Percentiles rank a stretch among this genome's conserved stretches.
phyloP scores from a whole-genome alignment of 2,888 invertebrate genomes.

The Gonocerus acuteangulatus region DNA sequence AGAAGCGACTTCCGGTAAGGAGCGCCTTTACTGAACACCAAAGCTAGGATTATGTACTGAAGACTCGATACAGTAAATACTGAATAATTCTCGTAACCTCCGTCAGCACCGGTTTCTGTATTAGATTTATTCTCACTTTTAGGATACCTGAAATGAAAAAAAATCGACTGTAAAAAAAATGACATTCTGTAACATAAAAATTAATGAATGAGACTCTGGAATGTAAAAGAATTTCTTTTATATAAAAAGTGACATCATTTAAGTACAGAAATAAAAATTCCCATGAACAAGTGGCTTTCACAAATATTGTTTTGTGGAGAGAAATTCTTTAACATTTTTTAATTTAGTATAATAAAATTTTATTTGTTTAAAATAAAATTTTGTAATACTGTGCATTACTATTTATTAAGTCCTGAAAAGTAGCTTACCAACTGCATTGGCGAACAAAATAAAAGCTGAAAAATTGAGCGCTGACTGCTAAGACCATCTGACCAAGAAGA shows the following conservation, averaged over 20 bases:
- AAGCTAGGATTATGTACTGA: conserved; percentile 82
- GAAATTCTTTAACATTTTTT: too few relatives aligned
- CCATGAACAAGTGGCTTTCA: too few relatives aligned
- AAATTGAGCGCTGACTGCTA: conserved; percentile 63
- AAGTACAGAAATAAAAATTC: too few relatives aligned
- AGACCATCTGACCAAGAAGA: conserved; percentile 60
- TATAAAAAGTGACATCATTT: too few relatives aligned
- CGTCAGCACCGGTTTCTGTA: neutral
- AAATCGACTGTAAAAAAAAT: neutral
- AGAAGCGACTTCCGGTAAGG: conserved; percentile 79
- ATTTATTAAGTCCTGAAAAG: too few relatives aligned
- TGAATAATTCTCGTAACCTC: conserved; percentile 76
- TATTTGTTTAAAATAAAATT: too few relatives aligned
- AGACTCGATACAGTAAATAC: conserved; percentile 80
- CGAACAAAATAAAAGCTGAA: conserved; percentile 49
- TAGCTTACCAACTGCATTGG: conserved; percentile 13
- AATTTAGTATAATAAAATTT: too few relatives aligned
- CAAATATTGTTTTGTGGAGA: too few relatives aligned
- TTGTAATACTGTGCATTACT: too few relatives aligned
- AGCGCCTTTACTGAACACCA: conserved; percentile 82
- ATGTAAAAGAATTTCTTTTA: too few relatives aligned
- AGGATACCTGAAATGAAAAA: conserved; percentile 32
- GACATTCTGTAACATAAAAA: neutral
- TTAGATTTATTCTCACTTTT: neutral
- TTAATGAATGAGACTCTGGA: too few relatives aligned